phyloP scores from a whole-genome alignment of 2,888 invertebrate species.

The Drosophila pseudotakahashii region DNA sequence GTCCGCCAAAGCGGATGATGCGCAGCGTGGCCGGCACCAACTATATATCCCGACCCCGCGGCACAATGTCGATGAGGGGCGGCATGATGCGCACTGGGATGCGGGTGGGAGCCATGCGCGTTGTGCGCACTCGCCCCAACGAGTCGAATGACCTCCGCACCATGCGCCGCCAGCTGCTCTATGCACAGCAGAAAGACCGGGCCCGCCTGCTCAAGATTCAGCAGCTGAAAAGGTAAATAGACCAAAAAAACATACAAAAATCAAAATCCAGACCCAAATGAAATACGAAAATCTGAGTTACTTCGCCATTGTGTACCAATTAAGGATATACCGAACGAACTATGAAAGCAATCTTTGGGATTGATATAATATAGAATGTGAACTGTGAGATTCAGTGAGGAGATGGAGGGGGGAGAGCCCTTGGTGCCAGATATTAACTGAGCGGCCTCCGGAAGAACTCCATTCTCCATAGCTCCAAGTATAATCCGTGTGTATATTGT shows the following conservation, averaged over 20 bases:
- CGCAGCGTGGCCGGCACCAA: conserved; percentile 80
- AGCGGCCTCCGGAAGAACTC: conserved; percentile 21
- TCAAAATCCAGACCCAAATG: conserved; percentile 51
- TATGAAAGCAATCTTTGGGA: conserved; percentile 10
- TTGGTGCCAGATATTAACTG: conserved; percentile 22
- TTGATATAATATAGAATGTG: conserved; percentile 1
- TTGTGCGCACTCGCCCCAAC: conserved; percentile 73
- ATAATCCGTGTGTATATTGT: conserved; percentile 21
- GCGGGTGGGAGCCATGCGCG: conserved; percentile 78
- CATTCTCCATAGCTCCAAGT: conserved; percentile 11
- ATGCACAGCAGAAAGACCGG: conserved; percentile 83
- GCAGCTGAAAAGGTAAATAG: conserved; percentile 84
- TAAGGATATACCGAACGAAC: conserved; percentile 22
- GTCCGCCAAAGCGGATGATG: conserved; percentile 83
- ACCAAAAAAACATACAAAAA: conserved; percentile 47
- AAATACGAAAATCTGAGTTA: conserved; percentile 15
- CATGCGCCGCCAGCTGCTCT: conserved; percentile 83
- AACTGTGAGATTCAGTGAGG: conserved; percentile 27
- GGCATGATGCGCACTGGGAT: conserved; percentile 75
- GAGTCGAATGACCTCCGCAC: conserved; percentile 82
- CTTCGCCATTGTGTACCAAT: conserved; percentile 19
- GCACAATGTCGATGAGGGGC: conserved; percentile 78
- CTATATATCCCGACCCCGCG: conserved; percentile 81
- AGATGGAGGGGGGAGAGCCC: conserved; percentile 19
- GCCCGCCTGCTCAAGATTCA: conserved; percentile 83